A percentile compares a stretch with the other conserved stretches of the same genome.
These are phyloP conservation scores for Ferrisia virgata DNA, from an alignment of 2,888 invertebrate species.

Conservation along the genomic window DNA sequence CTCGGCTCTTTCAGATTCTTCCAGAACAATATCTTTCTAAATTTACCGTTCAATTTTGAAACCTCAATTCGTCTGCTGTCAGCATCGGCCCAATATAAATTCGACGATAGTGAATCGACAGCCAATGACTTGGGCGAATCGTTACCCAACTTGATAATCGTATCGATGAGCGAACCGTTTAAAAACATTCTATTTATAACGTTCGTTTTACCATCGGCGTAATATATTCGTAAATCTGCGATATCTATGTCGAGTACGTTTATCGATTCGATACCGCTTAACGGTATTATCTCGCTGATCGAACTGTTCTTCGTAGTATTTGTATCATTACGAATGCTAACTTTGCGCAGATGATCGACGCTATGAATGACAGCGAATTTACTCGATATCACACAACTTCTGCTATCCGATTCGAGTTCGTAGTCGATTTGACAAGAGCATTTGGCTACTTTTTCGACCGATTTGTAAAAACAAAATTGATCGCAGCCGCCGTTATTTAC, in stretches of 20 bases:
- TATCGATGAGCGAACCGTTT: slow-evolving; percentile 82
- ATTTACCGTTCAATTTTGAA: slow-evolving; percentile 54
- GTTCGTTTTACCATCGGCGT: slow-evolving; percentile 74
- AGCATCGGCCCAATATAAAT: slow-evolving; percentile 88
- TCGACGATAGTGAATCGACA: slow-evolving; percentile 83
- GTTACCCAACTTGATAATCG: slow-evolving; percentile 75
- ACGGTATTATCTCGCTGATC: slow-evolving; percentile 73
- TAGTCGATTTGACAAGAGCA: slow-evolving; percentile 85
- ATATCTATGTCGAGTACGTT: slow-evolving; percentile 84
- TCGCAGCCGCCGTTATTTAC: slow-evolving; percentile 82
- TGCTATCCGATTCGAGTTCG: slow-evolving; percentile 72
- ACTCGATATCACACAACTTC: slow-evolving; percentile 79
- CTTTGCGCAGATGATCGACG: slow-evolving; percentile 77
- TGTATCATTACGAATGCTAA: slow-evolving; percentile 83
- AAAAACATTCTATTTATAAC: slow-evolving; percentile 82
- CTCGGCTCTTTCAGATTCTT: slow-evolving; percentile 77
- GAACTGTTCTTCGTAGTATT: too few relatives aligned
- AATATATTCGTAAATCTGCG: slow-evolving; percentile 78
- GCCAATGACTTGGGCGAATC: slow-evolving; percentile 74
- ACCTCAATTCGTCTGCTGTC: slow-evolving; percentile 79
- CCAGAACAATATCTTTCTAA: slow-evolving; percentile 69
- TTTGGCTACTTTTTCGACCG: slow-evolving; percentile 65
- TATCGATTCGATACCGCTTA: slow-evolving; percentile 81
- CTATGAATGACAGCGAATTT: slow-evolving; percentile 83
- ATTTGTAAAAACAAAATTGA: slow-evolving; percentile 82